A percentile compares a stretch with the other conserved stretches of the same genome.
phyloP scores from a whole-genome alignment of 2,888 invertebrate species.

The Notodonta dromedarius region DNA sequence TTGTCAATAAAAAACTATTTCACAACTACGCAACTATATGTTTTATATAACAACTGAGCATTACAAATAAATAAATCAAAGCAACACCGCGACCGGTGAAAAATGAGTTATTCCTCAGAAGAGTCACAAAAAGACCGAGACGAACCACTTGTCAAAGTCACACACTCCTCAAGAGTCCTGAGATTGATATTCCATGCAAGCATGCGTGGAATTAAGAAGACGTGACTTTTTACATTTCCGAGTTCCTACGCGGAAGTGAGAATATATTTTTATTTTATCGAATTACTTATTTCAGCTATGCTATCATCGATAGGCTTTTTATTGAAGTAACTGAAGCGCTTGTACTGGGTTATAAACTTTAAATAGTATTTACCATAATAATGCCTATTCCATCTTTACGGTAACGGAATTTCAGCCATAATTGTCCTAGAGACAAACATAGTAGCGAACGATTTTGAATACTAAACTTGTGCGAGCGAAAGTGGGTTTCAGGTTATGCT shows the following conservation, averaged over 20 bases:
- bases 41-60: not conserved
- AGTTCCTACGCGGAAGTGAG: slow-evolving; percentile 12
- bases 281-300: not conserved
- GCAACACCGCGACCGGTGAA: not conserved
- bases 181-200: slow-evolving; percentile 45
- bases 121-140: slow-evolving; percentile 20
- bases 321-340: too few species aligned
- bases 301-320: not conserved
- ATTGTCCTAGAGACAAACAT: too few species aligned
- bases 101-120: not conserved
- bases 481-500: too few species aligned
- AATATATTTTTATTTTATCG: slow-evolving; percentile 1
- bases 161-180: slow-evolving; percentile 25
- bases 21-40: not conserved
- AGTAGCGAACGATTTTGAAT: too few species aligned
- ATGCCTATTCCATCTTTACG: too few species aligned
- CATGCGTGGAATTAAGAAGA: slow-evolving; percentile 42
- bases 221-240: slow-evolving; percentile 36
- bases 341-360: too few species aligned
- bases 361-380: too few species aligned
- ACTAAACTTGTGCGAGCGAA: too few species aligned
- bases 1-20: too few species aligned
- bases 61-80: slow-evolving; percentile 2
- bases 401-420: too few species aligned
- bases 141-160: slow-evolving; percentile 37